Conservation (phyloP, 37 sponge, comb jelly and placozoan species). For the Cliona cf. orientalis region DNA sequence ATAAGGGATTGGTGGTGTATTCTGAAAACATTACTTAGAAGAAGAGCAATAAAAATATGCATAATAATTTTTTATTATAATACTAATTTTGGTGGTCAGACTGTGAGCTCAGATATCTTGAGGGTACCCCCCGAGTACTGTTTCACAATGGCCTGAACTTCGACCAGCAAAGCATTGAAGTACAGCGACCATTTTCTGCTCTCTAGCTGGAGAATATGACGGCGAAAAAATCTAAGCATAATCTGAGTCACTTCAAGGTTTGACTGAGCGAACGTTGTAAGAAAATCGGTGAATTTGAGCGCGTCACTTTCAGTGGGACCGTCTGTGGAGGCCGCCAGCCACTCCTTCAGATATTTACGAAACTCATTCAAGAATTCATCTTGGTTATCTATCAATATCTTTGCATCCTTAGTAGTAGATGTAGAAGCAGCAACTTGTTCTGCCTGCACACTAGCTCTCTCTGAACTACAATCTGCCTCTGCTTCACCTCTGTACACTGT, state of each 20-base stretch:
- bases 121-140: conserved; percentile 9
- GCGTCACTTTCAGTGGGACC: conserved; percentile 49
- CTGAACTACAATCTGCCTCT: neutral
- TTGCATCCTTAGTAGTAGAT: neutral
- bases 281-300: conserved; percentile 12
- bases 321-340: conserved; percentile 18
- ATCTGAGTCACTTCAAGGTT: conserved; percentile 25
- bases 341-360: conserved; percentile 25
- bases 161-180: conserved; percentile 33
- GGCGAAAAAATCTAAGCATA: conserved; percentile 9
- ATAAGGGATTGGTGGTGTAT: too few relatives aligned
- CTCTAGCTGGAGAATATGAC: neutral
- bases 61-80: too few relatives aligned
- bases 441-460: neutral
- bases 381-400: conserved; percentile 17
- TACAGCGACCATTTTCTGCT: conserved; percentile 17
- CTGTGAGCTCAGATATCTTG: too few relatives aligned
- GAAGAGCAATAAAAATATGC: too few relatives aligned
- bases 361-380: conserved; percentile 4
- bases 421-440: too few relatives aligned
- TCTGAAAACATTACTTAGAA: too few relatives aligned
- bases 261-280: neutral
- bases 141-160: conserved; percentile 10
- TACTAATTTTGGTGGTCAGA: too few relatives aligned
- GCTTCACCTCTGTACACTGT: neutral